Conservation (phyloP, 2,797 vertebrate species). For the Loris lydekkerianus region DNA sequence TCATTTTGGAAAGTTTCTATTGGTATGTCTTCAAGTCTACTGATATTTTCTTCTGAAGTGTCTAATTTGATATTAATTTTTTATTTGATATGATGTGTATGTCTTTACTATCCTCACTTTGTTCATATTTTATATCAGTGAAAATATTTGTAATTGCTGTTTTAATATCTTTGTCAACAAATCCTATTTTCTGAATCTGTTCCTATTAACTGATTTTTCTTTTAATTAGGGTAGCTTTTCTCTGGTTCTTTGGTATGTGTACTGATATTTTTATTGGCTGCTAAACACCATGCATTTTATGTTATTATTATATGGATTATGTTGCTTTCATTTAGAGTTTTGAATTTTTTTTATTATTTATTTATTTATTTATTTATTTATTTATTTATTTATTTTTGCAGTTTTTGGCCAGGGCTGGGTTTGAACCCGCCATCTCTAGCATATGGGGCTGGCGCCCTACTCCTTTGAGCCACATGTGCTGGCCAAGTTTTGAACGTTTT, state of each 20-base stretch:
- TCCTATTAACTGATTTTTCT: not conserved
- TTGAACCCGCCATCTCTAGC: too few species aligned
- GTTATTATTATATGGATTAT: not conserved
- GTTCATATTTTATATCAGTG: not conserved
- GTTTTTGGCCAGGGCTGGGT: too few species aligned
- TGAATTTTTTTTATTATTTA: not conserved
- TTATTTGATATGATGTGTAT: not conserved
- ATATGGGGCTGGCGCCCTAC: too few species aligned
- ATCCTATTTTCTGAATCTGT: not conserved
- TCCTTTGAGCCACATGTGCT: too few species aligned
- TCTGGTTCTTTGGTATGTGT: not conserved
- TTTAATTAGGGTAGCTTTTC: not conserved
- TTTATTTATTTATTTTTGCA: too few species aligned
- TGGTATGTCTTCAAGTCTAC: not conserved
- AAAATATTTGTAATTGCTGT: not conserved
- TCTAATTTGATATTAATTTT: not conserved
- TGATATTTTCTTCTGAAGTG: not conserved
- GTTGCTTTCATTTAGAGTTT: not conserved
- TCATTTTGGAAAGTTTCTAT: not conserved
- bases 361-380: too few species aligned
- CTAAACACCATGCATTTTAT: not conserved
- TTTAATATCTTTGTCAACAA: not conserved
- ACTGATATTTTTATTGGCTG: not conserved
- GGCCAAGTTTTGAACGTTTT: not conserved
- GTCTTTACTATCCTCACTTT: not conserved